Conservation (phyloP, 2,888 invertebrate genomes). For the Panopea generosa region DNA sequence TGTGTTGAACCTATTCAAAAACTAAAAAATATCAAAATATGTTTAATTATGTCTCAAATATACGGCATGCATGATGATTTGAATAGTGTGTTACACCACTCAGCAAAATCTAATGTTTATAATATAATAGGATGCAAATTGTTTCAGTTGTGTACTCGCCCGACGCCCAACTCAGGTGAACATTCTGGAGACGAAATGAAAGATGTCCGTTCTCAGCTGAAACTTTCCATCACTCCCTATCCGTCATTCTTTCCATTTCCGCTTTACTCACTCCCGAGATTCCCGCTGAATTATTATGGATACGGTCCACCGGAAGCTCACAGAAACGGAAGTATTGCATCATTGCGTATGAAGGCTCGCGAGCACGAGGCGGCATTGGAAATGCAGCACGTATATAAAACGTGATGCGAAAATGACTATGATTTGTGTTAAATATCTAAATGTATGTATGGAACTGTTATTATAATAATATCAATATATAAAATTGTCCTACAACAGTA, state of each 20-base stretch:
- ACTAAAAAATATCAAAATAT: too few relatives aligned
- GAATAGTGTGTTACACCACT: too few relatives aligned
- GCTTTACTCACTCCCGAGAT: slow-evolving; percentile 53
- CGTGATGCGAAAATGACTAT: slow-evolving; percentile 9
- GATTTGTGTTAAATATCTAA: too few relatives aligned
- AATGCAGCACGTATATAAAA: slow-evolving; percentile 72
- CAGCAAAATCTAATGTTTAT: too few relatives aligned
- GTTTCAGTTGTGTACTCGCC: slow-evolving; percentile 25
- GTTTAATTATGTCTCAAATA: too few relatives aligned
- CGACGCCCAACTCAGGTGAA: slow-evolving; percentile 29
- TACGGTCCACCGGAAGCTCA: slow-evolving; percentile 58
- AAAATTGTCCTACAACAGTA: too few relatives aligned
- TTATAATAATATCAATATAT: too few relatives aligned
- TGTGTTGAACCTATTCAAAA: too few relatives aligned
- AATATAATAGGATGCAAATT: too few relatives aligned
- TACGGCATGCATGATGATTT: too few relatives aligned
- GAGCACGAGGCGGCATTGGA: slow-evolving; percentile 74
- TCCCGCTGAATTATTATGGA: slow-evolving; percentile 49
- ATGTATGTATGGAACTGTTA: too few relatives aligned
- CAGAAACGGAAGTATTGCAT: slow-evolving; percentile 70
- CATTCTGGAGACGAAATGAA: slow-evolving; percentile 39
- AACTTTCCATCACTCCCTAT: slow-evolving; percentile 51
- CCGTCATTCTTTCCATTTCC: slow-evolving; percentile 65
- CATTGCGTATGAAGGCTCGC: slow-evolving; percentile 73
- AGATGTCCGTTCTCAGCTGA: slow-evolving; percentile 42